phyloP scores from a whole-genome alignment of 2,113 vertebrate genomes.

The Malaclemys terrapin region DNA sequence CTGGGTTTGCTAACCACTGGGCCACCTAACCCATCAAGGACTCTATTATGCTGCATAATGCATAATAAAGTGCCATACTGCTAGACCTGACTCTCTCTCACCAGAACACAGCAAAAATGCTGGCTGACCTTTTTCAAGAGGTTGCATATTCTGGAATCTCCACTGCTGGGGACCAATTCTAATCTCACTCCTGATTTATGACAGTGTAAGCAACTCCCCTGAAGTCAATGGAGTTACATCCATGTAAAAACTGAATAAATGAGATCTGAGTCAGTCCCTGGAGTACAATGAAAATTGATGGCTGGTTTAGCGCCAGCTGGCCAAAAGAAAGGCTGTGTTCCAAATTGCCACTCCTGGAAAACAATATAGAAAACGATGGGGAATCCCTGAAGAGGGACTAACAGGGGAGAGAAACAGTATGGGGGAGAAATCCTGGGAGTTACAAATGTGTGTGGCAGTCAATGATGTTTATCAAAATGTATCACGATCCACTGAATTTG shows the following conservation, averaged over 20 bases:
- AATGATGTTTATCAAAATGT: neutral
- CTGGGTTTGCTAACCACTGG: neutral
- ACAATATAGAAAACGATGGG: neutral
- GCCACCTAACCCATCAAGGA: neutral
- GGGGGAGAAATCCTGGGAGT: neutral
- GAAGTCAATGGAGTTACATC: neutral
- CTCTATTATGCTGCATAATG: neutral
- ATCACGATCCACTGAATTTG: neutral
- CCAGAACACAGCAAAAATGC: constrained; percentile 4
- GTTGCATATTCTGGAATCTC: neutral
- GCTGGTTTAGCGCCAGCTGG: constrained; percentile 48
- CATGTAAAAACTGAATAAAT: neutral
- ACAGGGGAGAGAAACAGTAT: neutral
- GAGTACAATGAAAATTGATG: constrained; percentile 9
- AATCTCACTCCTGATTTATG: neutral
- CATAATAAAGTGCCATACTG: neutral
- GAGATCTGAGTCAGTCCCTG: constrained; percentile 33
- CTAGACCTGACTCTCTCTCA: neutral
- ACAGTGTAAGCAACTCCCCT: neutral
- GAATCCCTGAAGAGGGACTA: constrained; percentile 18
- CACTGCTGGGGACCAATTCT: neutral
- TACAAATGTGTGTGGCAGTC: neutral
- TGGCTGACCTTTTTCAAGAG: neutral
- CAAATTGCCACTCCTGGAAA: neutral
- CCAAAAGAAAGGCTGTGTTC: neutral